phyloP scores from a whole-genome alignment of 2,113 vertebrate species.

The Pygoscelis antarcticus region DNA sequence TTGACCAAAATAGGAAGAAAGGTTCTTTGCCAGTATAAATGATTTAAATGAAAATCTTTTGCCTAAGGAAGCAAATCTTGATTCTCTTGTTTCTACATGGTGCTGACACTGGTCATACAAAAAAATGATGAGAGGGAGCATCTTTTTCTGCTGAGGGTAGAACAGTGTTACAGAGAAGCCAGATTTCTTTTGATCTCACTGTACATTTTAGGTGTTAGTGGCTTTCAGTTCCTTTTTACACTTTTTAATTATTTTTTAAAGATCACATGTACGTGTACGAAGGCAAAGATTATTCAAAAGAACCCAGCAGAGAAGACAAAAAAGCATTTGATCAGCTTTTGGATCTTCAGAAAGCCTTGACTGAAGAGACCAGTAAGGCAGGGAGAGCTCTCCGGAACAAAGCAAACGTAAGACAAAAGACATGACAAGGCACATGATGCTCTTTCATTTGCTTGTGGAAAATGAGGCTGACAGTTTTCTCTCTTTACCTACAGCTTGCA shows the following conservation, averaged over 20 bases:
- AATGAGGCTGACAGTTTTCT: not conserved
- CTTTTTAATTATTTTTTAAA: slow-evolving; percentile 61
- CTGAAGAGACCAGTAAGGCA: slow-evolving; percentile 67
- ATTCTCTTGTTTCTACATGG: not conserved
- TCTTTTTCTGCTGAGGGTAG: not conserved
- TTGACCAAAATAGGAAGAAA: not conserved
- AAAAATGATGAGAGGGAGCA: not conserved
- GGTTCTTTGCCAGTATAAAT: not conserved
- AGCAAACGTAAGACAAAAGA: slow-evolving; percentile 75
- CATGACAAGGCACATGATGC: not conserved
- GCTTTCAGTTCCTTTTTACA: not conserved
- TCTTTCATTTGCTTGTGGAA: not conserved
- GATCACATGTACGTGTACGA: slow-evolving; percentile 93
- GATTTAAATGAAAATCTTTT: not conserved
- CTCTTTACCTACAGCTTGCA: not conserved
- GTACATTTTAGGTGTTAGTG: not conserved
- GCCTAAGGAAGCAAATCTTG: not conserved
- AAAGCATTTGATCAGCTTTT: slow-evolving; percentile 80
- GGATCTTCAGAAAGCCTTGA: slow-evolving; percentile 76
- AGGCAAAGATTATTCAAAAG: slow-evolving; percentile 92
- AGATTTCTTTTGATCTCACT: not conserved
- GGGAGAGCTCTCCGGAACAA: slow-evolving; percentile 83
- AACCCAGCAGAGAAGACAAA: slow-evolving; percentile 84
- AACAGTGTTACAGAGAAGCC: not conserved
- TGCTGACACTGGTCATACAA: not conserved